Evolutionary conservation across 1,140 invertebrate genomes (phyloP).

Genomic region (Pissodes strobi): DNA sequence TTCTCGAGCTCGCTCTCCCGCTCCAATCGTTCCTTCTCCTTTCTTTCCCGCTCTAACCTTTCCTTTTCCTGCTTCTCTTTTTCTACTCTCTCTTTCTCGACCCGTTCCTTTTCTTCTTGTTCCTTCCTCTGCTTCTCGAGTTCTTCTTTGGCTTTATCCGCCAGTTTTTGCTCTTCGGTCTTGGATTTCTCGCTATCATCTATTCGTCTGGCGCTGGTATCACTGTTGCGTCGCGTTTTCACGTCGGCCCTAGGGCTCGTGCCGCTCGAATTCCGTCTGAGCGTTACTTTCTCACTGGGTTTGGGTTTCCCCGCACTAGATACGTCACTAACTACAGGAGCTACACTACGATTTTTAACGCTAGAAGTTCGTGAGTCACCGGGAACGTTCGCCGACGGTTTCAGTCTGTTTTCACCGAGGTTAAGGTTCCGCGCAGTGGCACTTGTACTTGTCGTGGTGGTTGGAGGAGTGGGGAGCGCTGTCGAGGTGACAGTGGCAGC

Average conservation of each 20-base stretch:
- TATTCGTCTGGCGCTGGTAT: constrained; percentile 44
- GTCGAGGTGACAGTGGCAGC: constrained; percentile 14
- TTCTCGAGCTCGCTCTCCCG: constrained; percentile 47
- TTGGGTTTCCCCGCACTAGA: constrained; percentile 19
- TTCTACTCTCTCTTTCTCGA: constrained; percentile 54
- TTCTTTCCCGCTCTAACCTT: constrained; percentile 53
- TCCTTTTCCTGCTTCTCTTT: constrained; percentile 56
- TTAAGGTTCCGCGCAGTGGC: constrained; percentile 37
- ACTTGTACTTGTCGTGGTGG: constrained; percentile 36
- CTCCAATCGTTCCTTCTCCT: constrained; percentile 52
- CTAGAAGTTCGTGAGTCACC: constrained; percentile 57
- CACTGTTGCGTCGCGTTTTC: constrained; percentile 55
- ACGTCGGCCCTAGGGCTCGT: constrained; percentile 48
- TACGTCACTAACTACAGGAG: constrained; percentile 32
- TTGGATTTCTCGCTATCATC: constrained; percentile 49
- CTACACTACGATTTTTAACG: constrained; percentile 52
- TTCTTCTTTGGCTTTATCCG: constrained; percentile 57
- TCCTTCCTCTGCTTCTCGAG: constrained; percentile 57
- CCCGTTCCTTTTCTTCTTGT: constrained; percentile 50
- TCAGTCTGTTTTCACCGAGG: constrained; percentile 52
- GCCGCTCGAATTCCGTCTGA: constrained; percentile 44
- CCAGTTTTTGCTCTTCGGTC: constrained; percentile 52
- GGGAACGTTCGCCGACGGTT: constrained; percentile 51
- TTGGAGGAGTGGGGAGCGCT: constrained; percentile 5
- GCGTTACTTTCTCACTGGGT: constrained; percentile 45